A percentile compares a stretch with the other conserved stretches of the same genome.
These are phyloP conservation scores for Dryobota labecula DNA, from an alignment of 2,888 invertebrate species.

Conservation along the genomic window DNA sequence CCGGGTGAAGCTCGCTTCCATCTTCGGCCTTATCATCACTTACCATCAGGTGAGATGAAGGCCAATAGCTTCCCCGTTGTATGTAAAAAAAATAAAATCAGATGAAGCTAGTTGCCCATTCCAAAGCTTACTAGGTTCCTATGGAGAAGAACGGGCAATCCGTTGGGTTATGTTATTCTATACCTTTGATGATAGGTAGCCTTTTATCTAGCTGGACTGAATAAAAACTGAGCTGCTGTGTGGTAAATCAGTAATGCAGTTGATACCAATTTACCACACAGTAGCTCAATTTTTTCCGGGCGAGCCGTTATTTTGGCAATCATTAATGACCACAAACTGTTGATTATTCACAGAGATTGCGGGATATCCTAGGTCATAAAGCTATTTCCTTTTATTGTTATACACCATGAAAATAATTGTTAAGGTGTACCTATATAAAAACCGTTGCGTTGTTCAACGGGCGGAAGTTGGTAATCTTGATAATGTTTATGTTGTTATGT, in stretches of 20 bases:
- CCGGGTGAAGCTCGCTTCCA: no score
- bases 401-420: slow-evolving; percentile 34
- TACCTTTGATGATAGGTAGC: neutral
- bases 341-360: slow-evolving; percentile 21
- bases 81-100: no score
- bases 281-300: neutral
- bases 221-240: no score
- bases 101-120: no score
- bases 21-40: no score
- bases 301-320: slow-evolving; percentile 1
- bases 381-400: slow-evolving; percentile 43
- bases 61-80: no score
- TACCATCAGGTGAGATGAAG: no score
- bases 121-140: neutral
- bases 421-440: neutral
- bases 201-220: no score
- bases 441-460: neutral
- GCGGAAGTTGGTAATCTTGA: slow-evolving; percentile 21
- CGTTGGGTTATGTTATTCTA: neutral
- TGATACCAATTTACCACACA: neutral
- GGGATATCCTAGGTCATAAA: slow-evolving; percentile 35
- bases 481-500: neutral
- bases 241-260: no score
- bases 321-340: neutral
- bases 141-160: neutral